Conservation (phyloP, 2,888 invertebrate species). For the Deilephila elpenor region DNA sequence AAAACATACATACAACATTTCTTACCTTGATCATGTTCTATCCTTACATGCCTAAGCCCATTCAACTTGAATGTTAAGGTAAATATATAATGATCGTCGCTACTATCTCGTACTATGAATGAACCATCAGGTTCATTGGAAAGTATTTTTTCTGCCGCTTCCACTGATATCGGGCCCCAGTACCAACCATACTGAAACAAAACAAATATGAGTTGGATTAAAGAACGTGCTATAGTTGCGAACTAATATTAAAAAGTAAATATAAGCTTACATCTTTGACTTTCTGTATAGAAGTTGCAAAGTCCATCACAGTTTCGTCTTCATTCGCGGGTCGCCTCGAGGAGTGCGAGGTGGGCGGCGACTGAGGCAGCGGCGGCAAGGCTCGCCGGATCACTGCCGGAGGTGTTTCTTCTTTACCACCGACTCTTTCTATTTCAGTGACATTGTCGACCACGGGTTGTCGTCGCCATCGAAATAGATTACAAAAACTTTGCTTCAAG, state of each 20-base stretch:
- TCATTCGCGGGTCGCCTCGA: constrained; percentile 59
- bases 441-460: constrained; percentile 56
- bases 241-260: not conserved
- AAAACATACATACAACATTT: constrained; percentile 29
- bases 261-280: constrained; percentile 94
- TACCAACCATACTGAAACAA: constrained; percentile 95
- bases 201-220: constrained; percentile 27
- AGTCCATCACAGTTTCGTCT: constrained; percentile 88
- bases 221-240: not conserved
- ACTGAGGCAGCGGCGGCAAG: constrained; percentile 75
- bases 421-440: constrained; percentile 61
- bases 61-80: constrained; percentile 96
- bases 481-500: constrained; percentile 93
- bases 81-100: constrained; percentile 97
- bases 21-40: constrained; percentile 97
- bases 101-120: constrained; percentile 96
- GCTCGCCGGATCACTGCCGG: constrained; percentile 75
- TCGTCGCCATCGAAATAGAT: constrained; percentile 89
- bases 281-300: constrained; percentile 95
- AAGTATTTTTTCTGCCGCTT: constrained; percentile 95
- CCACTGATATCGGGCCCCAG: constrained; percentile 96
- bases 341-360: constrained; percentile 57
- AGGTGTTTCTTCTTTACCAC: constrained; percentile 60
- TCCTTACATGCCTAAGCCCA: constrained; percentile 95
- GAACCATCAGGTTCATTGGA: constrained; percentile 97